Conservation (phyloP, 2,888 invertebrate species). For the Leptinotarsa tumamoca region DNA sequence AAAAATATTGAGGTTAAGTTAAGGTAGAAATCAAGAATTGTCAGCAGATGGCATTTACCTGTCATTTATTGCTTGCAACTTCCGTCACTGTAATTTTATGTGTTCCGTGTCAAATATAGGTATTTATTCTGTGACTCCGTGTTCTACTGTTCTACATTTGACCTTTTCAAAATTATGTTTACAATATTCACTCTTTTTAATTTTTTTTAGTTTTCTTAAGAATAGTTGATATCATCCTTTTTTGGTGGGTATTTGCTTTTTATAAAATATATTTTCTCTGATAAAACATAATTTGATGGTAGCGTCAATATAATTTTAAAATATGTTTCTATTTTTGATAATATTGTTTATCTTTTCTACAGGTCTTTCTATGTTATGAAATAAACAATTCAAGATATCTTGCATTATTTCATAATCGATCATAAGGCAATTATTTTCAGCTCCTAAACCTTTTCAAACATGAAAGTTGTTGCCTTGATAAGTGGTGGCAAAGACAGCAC, state of each 20-base stretch:
- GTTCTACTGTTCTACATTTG: slow-evolving; percentile 11
- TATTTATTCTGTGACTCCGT: background rate
- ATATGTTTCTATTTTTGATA: background rate
- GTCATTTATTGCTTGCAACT: no score
- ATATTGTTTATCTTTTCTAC: background rate
- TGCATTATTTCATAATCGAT: background rate
- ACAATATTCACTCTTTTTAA: background rate
- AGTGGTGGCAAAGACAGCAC: slow-evolving; percentile 99
- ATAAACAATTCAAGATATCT: background rate
- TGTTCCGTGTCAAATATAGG: background rate
- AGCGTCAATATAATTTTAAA: background rate
- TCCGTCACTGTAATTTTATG: no score
- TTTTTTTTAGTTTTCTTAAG: background rate
- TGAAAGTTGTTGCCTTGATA: slow-evolving; percentile 89
- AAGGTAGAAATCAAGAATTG: no score
- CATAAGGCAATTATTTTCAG: background rate
- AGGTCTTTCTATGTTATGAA: background rate
- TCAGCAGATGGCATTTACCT: no score
- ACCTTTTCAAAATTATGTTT: slow-evolving; percentile 19
- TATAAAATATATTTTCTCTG: background rate
- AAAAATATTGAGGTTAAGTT: no score
- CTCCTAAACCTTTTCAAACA: slow-evolving; percentile 57
- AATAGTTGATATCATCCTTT: background rate
- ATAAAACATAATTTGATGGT: background rate
- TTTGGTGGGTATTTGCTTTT: background rate